Evolutionary conservation across 2,888 invertebrate genomes (phyloP), one percentile per base, ranked within the genome.

Genomic region (Endotricha flammealis): DNA sequence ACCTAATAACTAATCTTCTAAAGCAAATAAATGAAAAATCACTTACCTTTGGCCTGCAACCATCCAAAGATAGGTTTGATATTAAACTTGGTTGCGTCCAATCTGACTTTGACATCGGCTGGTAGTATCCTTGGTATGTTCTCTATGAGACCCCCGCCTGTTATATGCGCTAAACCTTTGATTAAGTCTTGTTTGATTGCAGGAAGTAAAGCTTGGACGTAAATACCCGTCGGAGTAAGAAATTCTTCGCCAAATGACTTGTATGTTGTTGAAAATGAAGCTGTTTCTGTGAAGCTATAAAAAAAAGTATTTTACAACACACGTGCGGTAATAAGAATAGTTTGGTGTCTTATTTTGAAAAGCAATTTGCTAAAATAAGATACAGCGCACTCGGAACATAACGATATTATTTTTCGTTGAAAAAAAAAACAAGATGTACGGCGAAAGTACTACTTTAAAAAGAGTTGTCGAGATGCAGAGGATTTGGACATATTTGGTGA

Each of bases 81-180:
- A 12, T 81, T 85, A 88, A 95, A 94, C 44, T 88, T 90, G 1
- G 73, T 77, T 12, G 95, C 94, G 67, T 96, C 92, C 40, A 96
- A 53, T 32, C 82, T 77, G 1, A 92, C 93, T 20, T 88, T 89
- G 12, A 93, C 74, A 5, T 88, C 81, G 0, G 88, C 67, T 0
- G 95, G 95, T 36, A 98, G 80, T 25, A 98, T 90, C 42, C 98
- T 88, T 0, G 94, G 93, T 30, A 98, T 91, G 66, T 98, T 98
- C 74, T 96, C 95, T 3, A 91, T 69, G 2, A 99, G 82, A 0
- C 99, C 98, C 0, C 97, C 97, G 0, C 97, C 97, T 0, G 96
- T 97, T 38, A 99, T 96, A 62, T 99, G 98, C 0, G 97, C 96
- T 48, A 96, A 88, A 0, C 93, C 96, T 65, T 97, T 97, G 1